Evolutionary conservation across 2,113 vertebrate genomes (phyloP), one percentile per base, ranked within the genome.

Genomic region (Motacilla alba): DNA sequence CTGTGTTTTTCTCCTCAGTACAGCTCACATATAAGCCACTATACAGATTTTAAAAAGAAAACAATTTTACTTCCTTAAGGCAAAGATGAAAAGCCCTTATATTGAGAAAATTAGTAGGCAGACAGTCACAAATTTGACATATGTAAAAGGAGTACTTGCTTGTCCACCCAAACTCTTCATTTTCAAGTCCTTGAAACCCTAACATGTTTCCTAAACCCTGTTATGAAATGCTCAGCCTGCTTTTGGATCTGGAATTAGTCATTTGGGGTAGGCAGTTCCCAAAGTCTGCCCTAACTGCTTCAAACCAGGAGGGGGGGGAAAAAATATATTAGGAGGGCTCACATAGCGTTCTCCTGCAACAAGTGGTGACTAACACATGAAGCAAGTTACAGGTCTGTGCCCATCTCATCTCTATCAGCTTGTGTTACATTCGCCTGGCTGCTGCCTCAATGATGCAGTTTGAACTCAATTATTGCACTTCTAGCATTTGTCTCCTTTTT

Each of bases 1-100:
- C 87, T 91, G 93, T 90, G 91, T 60, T 87, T 84, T 91, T 68
- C 37, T 55, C 86, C 94, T 89, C 93, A 92, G 66, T 88, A 89
- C 81, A 95, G 74, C 53, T 91, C 70, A 53, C 11, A 0, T 76
- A 73, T 30, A 55, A 78, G 52, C 31, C 87, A 79, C 70, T 58
- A 53, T 0, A 58, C 9, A 76, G 56, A 76, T 79, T 46, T 78
- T 15, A 23, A 79, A 78, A 83, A 53, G 3, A 68, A 80, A 47
- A 47, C 12, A 0, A 13, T 10, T 43, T 64, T 47, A 76, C 75
- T 64, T 35, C 28, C 27, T 80, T 63, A 73, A 49, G 55, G 31
- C 39, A 58, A 86, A 73, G 55, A 67, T 3, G 4, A 74, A 21
- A 89, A 81, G 55, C 43, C 47, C 41, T 62, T 79, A 37, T 35